Evolutionary conservation across 2,888 invertebrate species (phyloP).

Genomic region (Polyommatus iphigenia): DNA sequence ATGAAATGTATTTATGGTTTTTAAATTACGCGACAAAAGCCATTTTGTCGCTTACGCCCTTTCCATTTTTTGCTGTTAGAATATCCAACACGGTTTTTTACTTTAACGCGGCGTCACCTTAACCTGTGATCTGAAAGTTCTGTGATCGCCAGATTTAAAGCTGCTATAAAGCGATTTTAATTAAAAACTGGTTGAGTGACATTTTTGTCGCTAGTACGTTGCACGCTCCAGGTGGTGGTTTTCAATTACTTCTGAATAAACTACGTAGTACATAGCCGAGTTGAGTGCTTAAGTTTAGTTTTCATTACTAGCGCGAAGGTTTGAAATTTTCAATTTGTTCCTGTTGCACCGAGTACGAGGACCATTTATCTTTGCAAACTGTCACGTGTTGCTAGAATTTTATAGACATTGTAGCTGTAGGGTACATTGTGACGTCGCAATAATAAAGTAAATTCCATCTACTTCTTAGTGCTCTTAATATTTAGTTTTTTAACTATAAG

Average conservation of each 20-base stretch:
- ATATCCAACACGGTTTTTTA: no score
- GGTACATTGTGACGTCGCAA: neutral
- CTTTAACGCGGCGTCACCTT: no score
- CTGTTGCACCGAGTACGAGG: neutral
- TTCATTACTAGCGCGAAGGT: conserved; percentile 6
- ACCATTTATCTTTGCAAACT: neutral
- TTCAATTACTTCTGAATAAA: conserved; percentile 2
- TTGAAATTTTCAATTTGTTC: conserved; percentile 20
- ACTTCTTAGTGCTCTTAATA: neutral
- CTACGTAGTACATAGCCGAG: neutral
- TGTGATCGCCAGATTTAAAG: no score
- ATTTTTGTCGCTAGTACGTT: neutral
- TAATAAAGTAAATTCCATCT: neutral
- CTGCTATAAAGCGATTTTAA: no score
- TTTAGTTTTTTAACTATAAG: no score
- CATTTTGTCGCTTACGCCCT: no score
- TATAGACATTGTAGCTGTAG: neutral
- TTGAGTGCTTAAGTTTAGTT: conserved; percentile 7
- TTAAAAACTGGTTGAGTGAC: neutral
- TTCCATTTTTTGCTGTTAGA: no score
- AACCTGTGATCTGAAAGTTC: no score
- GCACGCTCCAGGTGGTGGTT: neutral
- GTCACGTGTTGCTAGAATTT: neutral
- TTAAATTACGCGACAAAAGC: no score
- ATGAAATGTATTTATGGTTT: no score